Evolutionary conservation across 1,140 invertebrate species (phyloP), one percentile per base, ranked within the genome.

Genomic region (Plectus sambesii): DNA sequence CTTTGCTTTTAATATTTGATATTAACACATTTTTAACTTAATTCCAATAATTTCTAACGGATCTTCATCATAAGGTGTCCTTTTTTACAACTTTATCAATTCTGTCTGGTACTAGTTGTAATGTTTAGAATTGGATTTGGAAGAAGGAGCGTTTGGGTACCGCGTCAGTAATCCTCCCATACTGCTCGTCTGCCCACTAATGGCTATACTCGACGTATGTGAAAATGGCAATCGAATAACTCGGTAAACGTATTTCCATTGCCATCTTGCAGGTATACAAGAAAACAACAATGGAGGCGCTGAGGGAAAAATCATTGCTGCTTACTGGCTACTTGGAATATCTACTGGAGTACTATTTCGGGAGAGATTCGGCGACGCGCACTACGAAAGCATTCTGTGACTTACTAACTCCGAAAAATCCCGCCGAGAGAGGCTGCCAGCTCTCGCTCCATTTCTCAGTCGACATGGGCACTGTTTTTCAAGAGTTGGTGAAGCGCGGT

Each of bases 251-350:
- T 33, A 12, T 33, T 33, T 12, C 30, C 17, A 12, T 17, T 33
- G 12, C 61, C 29, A 61, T 58, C 35, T 42, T 65, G 12, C 44
- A 65, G 33, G 63, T 59, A 40, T 44, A 48, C 22, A 47, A 48
- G 47, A 69, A 77, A 58, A 74, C 73, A 0, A 63, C 63, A 0
- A 71, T 78, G 59, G 58, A 70, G 25, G 63, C 71, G 15, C 48
- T 79, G 5, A 44, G 70, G 6, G 55, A 61, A 12, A 78, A 78
- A 54, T 77, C 77, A 15, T 63, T 60, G 44, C 59, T 78, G 17
- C 55, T 79, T n/a, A 79, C 78, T 2, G 77, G 73, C 0, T 79
- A 79, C 56, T 51, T 79, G 25, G 77, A 79, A 58, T 56, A 61
- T 22, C 66, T 78, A 12, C 51, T 77, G 1, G 43, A 61, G n/a